These are phyloP conservation scores for Lytechinus pictus DNA, from an alignment of 35 echinoderm and acorn worm species.

Conservation along the genomic window DNA sequence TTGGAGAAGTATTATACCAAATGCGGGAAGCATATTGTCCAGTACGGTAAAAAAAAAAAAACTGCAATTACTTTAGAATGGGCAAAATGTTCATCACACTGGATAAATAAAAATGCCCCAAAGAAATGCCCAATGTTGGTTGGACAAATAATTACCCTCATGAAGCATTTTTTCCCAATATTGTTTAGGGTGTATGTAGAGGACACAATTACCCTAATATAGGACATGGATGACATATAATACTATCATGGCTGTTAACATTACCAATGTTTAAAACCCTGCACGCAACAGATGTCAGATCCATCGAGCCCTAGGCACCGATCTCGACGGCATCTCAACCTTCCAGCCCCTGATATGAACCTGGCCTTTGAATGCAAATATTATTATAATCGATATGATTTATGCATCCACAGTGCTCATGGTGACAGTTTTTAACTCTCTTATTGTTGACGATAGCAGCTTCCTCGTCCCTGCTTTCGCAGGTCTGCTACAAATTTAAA, in stretches of 20 bases:
- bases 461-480: neutral
- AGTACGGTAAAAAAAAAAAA: no score
- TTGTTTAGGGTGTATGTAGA: no score
- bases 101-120: no score
- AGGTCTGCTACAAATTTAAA: no score
- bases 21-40: no score
- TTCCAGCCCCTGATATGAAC: neutral
- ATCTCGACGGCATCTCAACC: neutral
- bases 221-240: neutral
- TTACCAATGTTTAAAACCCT: neutral
- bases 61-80: no score
- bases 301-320: neutral
- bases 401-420: neutral
- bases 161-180: no score
- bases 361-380: neutral
- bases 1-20: no score
- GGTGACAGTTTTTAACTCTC: neutral
- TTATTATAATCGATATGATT: neutral
- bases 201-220: no score
- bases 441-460: neutral
- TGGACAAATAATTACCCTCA: no score
- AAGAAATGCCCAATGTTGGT: no score
- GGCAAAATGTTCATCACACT: no score
- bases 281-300: neutral
- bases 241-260: neutral